Percentiles rank a stretch among this genome's conserved stretches.
phyloP scores from a whole-genome alignment of 1,140 invertebrate genomes.

The Daktulosphaira vitifoliae region DNA sequence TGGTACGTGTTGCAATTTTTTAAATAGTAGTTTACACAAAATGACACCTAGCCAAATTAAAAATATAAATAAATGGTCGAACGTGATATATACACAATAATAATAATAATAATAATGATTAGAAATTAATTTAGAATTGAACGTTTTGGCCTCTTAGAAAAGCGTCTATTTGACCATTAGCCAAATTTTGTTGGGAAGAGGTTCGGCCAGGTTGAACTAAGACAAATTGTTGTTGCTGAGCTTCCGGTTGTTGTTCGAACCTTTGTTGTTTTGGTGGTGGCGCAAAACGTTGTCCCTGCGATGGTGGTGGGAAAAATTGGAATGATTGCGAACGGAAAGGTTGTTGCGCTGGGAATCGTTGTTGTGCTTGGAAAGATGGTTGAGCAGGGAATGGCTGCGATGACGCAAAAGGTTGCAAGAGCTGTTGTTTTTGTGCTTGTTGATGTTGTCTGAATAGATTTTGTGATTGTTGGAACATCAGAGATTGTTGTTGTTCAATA shows the following conservation, averaged over 20 bases:
- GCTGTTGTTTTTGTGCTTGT: constrained; percentile 46
- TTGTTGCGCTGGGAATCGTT: constrained; percentile 40
- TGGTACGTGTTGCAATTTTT: constrained; percentile 10
- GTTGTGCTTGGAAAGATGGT: background rate
- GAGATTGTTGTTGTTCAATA: constrained; percentile 59
- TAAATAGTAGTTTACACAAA: constrained; percentile 7
- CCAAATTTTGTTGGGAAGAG: constrained; percentile 35
- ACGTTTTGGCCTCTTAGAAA: constrained; percentile 61
- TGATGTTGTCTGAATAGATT: constrained; percentile 65
- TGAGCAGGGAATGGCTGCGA: constrained; percentile 13
- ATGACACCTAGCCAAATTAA: background rate
- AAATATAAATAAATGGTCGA: too few species aligned
- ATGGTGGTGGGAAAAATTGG: constrained; percentile 50
- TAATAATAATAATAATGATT: constrained; percentile 8
- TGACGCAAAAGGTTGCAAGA: constrained; percentile 37
- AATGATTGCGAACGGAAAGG: constrained; percentile 41
- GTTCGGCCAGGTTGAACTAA: constrained; percentile 49
- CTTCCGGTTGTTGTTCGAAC: constrained; percentile 44
- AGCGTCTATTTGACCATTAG: constrained; percentile 62
- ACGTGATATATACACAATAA: too few species aligned
- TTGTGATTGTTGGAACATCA: constrained; percentile 57
- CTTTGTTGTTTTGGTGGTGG: constrained; percentile 5
- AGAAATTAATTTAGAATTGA: constrained; percentile 36
- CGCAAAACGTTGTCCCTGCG: constrained; percentile 34
- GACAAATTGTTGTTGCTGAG: constrained; percentile 49